Percentiles rank a stretch among this genome's conserved stretches.
phyloP scores from a whole-genome alignment of 2,888 invertebrate genomes.

The Noctua comes region DNA sequence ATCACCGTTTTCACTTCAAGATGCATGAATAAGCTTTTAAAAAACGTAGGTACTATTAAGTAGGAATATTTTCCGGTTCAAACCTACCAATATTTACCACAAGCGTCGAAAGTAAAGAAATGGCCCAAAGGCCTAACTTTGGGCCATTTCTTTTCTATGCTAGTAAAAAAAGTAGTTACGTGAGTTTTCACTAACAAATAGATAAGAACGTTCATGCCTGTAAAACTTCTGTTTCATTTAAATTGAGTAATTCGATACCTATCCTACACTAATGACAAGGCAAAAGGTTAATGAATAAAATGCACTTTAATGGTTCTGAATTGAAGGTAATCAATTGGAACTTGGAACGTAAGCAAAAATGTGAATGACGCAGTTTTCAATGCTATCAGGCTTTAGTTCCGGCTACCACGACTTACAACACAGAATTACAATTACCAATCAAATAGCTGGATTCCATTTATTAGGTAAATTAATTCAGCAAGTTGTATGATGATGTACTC shows the following conservation, averaged over 20 bases:
- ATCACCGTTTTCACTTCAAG: conserved; percentile 77
- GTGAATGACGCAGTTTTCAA: conserved; percentile 42
- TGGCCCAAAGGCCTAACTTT: too few species aligned
- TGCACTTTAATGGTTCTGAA: conserved; percentile 36
- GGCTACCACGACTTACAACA: conserved; percentile 18
- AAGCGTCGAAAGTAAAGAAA: too few species aligned
- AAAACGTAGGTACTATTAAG: conserved; percentile 14
- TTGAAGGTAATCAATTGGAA: conserved; percentile 39
- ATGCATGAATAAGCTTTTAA: conserved; percentile 68
- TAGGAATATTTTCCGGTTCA: conserved; percentile 12
- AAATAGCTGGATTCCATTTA: conserved; percentile 13
- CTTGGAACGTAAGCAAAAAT: conserved; percentile 41
- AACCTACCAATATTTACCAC: neutral
- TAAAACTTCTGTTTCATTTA: conserved; percentile 6
- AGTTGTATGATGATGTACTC: too few species aligned
- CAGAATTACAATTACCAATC: conserved; percentile 28
- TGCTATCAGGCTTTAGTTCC: conserved; percentile 44
- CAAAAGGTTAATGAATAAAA: conserved; percentile 47
- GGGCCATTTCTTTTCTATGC: neutral
- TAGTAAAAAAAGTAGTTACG: neutral
- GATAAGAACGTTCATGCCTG: neutral
- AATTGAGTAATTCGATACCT: conserved; percentile 19
- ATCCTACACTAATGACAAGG: conserved; percentile 7
- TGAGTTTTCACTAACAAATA: neutral
- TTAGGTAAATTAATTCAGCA: neutral